Evolutionary conservation across 2,797 vertebrate species (phyloP), one percentile per base, ranked within the genome.

Genomic region (Lithobates sylvaticus): DNA sequence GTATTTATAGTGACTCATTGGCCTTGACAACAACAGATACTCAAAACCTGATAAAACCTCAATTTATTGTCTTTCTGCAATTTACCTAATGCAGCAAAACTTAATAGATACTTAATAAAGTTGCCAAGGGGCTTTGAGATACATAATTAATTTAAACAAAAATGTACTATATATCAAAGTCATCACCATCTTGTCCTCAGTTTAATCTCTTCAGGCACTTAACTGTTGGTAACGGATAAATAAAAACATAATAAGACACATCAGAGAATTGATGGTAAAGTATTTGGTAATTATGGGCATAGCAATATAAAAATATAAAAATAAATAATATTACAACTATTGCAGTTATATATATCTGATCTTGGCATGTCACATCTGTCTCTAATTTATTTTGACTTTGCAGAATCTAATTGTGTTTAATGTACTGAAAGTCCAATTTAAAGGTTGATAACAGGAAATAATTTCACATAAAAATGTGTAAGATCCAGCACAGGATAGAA

Each of bases 61-160:
- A 29, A 61, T 74, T 34, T 67, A 76, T 77, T 86, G 58, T 86
- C 23, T 76, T n/a, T 29, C 3, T 39, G 68, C 39, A 65, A 73
- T 83, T 21, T 36, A 50, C 74, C 42, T 81, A 70, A 72, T 70
- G 42, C 61, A 21, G 34, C 73, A 44, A 15, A 29, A 65, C 21
- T 58, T 86, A 70, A 86, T 23, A 15, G 36, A 16, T 47, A 9
- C 64, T 78, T 77, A 68, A 76, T 54, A 50, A 32, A 73, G 16
- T 83, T 54, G 85, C 85, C 79, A 72, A 67, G 44, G 39, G 76
- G 47, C 75, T 69, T 78, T 74, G n/a, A 10, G 29, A 42, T 74
- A 23, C 26, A 69, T 78, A 54, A 68, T 78, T 78, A 8, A 83
- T 78, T 54, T 73, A 65, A 23, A 50, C 54, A 36, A 34, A 39